These are phyloP conservation scores for Triops cancriformis DNA, from an alignment of 1,140 invertebrate species.

Conservation along the genomic window DNA sequence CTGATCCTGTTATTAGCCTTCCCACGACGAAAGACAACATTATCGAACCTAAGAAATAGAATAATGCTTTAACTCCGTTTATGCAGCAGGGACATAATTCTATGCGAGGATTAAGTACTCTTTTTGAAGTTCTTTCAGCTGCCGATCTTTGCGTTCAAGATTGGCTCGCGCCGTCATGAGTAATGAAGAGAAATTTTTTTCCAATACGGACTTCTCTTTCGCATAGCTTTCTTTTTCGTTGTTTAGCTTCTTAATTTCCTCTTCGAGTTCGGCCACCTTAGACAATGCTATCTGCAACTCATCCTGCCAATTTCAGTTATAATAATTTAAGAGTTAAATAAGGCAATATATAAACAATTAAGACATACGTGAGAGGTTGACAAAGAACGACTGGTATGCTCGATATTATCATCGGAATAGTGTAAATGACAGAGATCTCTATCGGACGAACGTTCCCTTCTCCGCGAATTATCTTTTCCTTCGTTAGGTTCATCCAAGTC, in stretches of 20 bases:
- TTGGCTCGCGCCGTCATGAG: slow-evolving; percentile 24
- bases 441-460: not conserved
- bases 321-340: not conserved
- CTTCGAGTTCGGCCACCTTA: slow-evolving; percentile 11
- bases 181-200: slow-evolving; percentile 21
- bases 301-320: not conserved
- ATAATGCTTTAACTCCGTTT: not conserved
- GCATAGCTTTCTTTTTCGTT: not conserved
- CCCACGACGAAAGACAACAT: slow-evolving; percentile 17
- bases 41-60: not conserved
- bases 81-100: no score
- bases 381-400: not conserved
- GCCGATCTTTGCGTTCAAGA: slow-evolving; percentile 25
- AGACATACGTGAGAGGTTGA: not conserved
- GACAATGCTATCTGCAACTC: not conserved
- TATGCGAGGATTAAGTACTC: slow-evolving; percentile 11
- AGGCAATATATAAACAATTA: not conserved
- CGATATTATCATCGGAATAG: not conserved
- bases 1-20: not conserved
- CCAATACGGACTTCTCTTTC: slow-evolving; percentile 14
- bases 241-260: slow-evolving; percentile 16
- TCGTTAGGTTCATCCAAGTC: not conserved
- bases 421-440: not conserved
- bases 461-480: not conserved
- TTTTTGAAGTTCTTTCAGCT: slow-evolving; percentile 23